These are phyloP conservation scores for Sardina pilchardus DNA, from an alignment of 2,113 vertebrate genomes.

Conservation along the genomic window DNA sequence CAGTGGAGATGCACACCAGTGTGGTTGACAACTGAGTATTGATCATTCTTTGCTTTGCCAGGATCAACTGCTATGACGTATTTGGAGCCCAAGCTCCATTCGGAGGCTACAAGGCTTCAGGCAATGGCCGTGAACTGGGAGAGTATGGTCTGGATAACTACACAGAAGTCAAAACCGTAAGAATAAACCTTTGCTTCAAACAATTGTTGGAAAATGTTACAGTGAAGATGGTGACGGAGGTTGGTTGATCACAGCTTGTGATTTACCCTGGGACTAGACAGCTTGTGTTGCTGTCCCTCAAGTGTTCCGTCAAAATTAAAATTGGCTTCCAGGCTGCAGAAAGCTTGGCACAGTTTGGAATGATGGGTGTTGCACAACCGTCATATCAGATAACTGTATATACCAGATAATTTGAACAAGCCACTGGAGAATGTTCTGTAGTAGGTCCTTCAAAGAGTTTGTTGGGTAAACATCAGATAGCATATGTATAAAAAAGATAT, in stretches of 20 bases:
- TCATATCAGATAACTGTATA: constrained; percentile 4
- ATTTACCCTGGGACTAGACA: neutral
- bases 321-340: neutral
- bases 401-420: neutral
- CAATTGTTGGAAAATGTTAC: neutral
- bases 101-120: constrained; percentile 94
- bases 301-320: neutral
- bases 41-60: constrained; percentile 53
- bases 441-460: neutral
- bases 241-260: neutral
- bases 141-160: constrained; percentile 89
- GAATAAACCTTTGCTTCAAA: too few relatives aligned
- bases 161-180: constrained; percentile 92
- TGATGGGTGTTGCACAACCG: neutral
- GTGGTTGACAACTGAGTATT: constrained; percentile 84
- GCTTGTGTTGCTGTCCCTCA: constrained; percentile 13
- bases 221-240: neutral
- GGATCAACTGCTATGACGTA: constrained; percentile 96
- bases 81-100: constrained; percentile 90
- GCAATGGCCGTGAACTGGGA: constrained; percentile 87
- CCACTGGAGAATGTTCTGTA: neutral
- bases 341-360: neutral
- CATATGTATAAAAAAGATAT: neutral
- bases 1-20: neutral
- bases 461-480: neutral